Evolutionary conservation across 2,797 vertebrate species (phyloP), one percentile per base, ranked within the genome.

Genomic region (Clarias fuscus): DNA sequence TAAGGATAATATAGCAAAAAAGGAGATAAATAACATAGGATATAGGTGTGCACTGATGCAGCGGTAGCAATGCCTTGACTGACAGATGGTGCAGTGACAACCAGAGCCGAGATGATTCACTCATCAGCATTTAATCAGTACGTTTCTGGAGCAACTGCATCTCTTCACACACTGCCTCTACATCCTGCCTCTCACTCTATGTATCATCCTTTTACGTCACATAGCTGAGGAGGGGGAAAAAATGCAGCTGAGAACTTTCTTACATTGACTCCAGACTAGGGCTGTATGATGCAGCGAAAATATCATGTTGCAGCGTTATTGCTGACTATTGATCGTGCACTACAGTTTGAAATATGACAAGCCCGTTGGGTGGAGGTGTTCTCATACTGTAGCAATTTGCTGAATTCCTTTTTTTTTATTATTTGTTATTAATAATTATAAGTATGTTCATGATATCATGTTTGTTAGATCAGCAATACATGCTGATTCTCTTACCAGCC

Each of bases 31-130:
- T 56, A 56, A 56, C 53, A 56, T 56, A 56, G 58, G 7, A 53
- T 4, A 22, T 43, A 79, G n/a, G 58, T 84, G 56, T 84, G 65
- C 53, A n/a, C 27, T 24, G 33, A 86, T 62, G 43, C 72, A 59
- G 80, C 72, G 5, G 71, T 65, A 77, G 80, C 72, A 53, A 83
- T 78, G 56, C 82, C 72, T 27, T 80, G 86, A 87, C 30, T 84
- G 86, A 84, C 86, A 87, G 86, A 87, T 87, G 86, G 86, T 84
- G 65, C 48, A 71, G 43, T 84, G 83, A 81, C 43, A 56, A 68
- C 40, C 76, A 58, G 68, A 73, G 67, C 64, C 18, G 68, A 83
- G 86, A 84, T 84, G 82, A 87, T 71, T 33, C 67, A 64, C 73
- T 58, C 43, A 27, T 68, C 82, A 53, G 75, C 82, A 78, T 70